Percentiles rank a stretch among this genome's conserved stretches.
These are phyloP conservation scores for Scotopteryx bipunctaria DNA, from an alignment of 2,888 invertebrate genomes.

Conservation along the genomic window DNA sequence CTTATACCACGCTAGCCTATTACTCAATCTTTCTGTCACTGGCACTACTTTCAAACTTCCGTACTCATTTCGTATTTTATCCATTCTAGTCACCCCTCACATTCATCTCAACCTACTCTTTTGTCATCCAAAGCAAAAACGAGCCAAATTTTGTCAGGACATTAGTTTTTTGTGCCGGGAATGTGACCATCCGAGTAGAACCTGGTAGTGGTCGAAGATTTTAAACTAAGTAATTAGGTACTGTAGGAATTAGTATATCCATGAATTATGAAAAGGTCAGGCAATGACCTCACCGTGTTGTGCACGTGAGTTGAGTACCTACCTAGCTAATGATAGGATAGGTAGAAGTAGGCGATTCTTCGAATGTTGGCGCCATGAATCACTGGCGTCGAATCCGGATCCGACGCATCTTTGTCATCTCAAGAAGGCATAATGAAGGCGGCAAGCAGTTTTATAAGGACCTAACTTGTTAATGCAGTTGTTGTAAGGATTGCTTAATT, in stretches of 20 bases:
- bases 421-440: slow-evolving; percentile 23
- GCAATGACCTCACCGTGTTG: slow-evolving; percentile 62
- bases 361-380: slow-evolving; percentile 61
- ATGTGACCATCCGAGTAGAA: no score
- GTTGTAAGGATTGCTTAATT: not conserved
- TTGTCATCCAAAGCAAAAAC: no score
- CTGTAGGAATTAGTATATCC: slow-evolving; percentile 27
- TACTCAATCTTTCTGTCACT: no score
- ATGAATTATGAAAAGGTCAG: slow-evolving; percentile 55
- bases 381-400: slow-evolving; percentile 56
- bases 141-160: no score
- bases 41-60: no score
- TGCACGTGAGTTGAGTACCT: slow-evolving; percentile 24
- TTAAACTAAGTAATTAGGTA: slow-evolving; percentile 27
- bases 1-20: no score
- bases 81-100: no score
- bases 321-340: slow-evolving; percentile 8
- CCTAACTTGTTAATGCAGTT: slow-evolving; percentile 1
- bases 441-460: slow-evolving; percentile 4
- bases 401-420: slow-evolving; percentile 55
- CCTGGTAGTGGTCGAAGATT: no score
- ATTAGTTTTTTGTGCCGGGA: no score
- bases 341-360: slow-evolving; percentile 45
- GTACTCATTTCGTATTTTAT: no score
- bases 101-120: no score